These are phyloP conservation scores for Coleophora deauratella DNA, from an alignment of 2,888 invertebrate genomes.

Conservation along the genomic window DNA sequence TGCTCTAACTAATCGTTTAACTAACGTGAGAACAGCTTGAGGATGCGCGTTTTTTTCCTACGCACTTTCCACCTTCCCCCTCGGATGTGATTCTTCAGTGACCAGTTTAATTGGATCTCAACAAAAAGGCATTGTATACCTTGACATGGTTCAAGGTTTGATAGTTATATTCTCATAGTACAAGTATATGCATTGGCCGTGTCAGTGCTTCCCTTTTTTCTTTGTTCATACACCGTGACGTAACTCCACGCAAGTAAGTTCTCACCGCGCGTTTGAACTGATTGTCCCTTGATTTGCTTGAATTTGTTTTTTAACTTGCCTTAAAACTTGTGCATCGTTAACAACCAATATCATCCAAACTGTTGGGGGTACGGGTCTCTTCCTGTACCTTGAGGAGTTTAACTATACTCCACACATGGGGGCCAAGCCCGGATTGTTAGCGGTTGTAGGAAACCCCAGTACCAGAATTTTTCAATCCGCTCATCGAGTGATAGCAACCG, in stretches of 20 bases:
- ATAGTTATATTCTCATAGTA: slow-evolving; percentile 43
- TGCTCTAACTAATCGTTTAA: slow-evolving; percentile 7
- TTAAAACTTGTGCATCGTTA: too few relatives aligned
- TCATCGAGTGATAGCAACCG: too few relatives aligned
- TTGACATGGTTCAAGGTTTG: slow-evolving; percentile 29
- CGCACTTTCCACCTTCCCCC: slow-evolving; percentile 38
- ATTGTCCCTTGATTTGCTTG: neutral
- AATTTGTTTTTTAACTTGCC: too few relatives aligned
- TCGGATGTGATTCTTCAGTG: slow-evolving; percentile 14
- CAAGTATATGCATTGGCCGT: slow-evolving; percentile 44
- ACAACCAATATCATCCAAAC: too few relatives aligned
- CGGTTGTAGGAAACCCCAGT: too few relatives aligned
- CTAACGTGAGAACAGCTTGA: slow-evolving; percentile 40
- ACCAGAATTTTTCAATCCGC: too few relatives aligned
- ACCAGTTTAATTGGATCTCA: slow-evolving; percentile 28
- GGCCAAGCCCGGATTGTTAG: too few relatives aligned
- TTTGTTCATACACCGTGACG: slow-evolving; percentile 58
- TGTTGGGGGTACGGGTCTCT: too few relatives aligned
- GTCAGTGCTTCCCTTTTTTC: slow-evolving; percentile 49
- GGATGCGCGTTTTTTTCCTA: slow-evolving; percentile 30
- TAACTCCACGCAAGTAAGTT: slow-evolving; percentile 61
- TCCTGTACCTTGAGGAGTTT: too few relatives aligned
- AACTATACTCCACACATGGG: neutral
- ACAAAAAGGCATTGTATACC: neutral
- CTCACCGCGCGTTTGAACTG: slow-evolving; percentile 25